phyloP scores from a whole-genome alignment of 2,113 vertebrate genomes.

The Eulacestoma nigropectus region DNA sequence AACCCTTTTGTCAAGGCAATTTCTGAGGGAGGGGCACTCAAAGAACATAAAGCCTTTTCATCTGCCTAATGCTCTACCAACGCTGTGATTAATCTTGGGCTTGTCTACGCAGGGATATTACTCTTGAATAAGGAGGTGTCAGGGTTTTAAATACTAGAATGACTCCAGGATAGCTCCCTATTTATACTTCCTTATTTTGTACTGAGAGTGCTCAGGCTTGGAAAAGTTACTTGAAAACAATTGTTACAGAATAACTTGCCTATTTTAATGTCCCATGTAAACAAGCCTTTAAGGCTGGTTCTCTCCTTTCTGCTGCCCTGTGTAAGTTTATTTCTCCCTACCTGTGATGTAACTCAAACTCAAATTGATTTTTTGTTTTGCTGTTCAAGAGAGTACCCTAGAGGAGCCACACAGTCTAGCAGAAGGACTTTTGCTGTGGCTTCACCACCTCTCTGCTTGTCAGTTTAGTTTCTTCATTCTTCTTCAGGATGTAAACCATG shows the following conservation, averaged over 20 bases:
- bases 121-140: constrained; percentile 29
- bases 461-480: background rate
- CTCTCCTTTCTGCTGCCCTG: background rate
- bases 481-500: background rate
- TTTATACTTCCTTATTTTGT: background rate
- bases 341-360: background rate
- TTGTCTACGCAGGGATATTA: constrained; percentile 22
- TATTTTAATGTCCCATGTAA: background rate
- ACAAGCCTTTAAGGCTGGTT: background rate
- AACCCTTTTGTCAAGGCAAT: constrained; percentile 48
- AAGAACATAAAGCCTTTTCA: constrained; percentile 36
- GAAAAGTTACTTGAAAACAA: background rate
- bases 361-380: background rate
- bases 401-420: background rate
- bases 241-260: background rate
- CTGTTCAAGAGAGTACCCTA: background rate
- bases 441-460: background rate
- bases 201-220: background rate
- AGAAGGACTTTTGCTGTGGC: background rate
- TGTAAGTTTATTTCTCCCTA: background rate
- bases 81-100: constrained; percentile 55
- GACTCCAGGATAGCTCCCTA: background rate
- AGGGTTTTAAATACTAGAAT: background rate
- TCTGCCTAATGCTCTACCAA: constrained; percentile 26
- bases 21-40: constrained; percentile 50